Percentiles rank a stretch among this genome's conserved stretches.
phyloP scores from a whole-genome alignment of 1,140 invertebrate species.

The Carposina sasakii region DNA sequence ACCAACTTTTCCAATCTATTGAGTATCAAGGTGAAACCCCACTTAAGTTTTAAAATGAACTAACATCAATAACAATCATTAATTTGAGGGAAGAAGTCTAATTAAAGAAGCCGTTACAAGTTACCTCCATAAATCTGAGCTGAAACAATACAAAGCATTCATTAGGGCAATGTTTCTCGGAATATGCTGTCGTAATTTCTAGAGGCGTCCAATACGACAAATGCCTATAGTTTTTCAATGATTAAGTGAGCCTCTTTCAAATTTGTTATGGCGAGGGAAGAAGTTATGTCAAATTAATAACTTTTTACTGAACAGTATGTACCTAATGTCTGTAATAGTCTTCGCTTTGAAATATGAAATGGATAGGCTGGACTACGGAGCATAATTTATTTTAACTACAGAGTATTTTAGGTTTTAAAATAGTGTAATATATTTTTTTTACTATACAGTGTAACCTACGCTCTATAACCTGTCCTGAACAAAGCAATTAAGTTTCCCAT shows the following conservation, averaged over 20 bases:
- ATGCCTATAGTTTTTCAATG: constrained; percentile 69
- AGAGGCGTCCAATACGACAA: constrained; percentile 46
- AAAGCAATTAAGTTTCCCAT: too few relatives aligned
- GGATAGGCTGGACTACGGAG: too few relatives aligned
- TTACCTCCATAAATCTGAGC: constrained; percentile 69
- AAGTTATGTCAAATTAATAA: constrained; percentile 10
- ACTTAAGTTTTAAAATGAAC: constrained; percentile 43
- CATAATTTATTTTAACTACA: too few relatives aligned
- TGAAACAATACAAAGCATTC: constrained; percentile 65
- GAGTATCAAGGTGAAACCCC: constrained; percentile 36
- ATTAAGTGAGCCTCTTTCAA: constrained; percentile 37
- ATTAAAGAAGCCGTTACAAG: constrained; percentile 71
- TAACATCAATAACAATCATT: constrained; percentile 65
- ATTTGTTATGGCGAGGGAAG: constrained; percentile 52
- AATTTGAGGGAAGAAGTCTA: constrained; percentile 69
- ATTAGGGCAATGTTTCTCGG: constrained; percentile 58
- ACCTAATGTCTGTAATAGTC: too few relatives aligned
- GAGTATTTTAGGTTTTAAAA: too few relatives aligned
- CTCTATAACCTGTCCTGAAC: too few relatives aligned
- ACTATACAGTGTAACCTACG: too few relatives aligned
- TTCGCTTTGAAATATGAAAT: too few relatives aligned
- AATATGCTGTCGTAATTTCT: constrained; percentile 65
- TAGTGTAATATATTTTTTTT: too few relatives aligned
- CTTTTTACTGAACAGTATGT: too few relatives aligned
- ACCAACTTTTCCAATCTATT: constrained; percentile 33